Base-by-base conservation (phyloP, 2,113 vertebrate species). In the Chlorodrepanis virens region DNA sequence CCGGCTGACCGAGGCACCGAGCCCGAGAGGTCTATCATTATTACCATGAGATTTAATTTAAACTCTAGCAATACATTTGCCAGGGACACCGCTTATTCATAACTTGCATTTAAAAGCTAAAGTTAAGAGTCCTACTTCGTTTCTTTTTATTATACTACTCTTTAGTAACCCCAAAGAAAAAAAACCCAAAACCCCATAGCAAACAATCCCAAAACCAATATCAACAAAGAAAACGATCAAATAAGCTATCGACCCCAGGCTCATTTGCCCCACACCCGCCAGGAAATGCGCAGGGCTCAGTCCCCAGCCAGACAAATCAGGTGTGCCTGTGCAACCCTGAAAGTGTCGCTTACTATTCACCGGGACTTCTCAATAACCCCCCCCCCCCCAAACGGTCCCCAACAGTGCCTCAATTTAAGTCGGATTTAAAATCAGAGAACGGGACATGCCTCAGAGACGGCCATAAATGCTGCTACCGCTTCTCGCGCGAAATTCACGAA, bases 1-100 rank as follows among this genome's bases (percentile, higher is more conserved):
- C 63, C 33, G 39, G 45, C 37, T 93, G 64, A 82, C 35, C 4
- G 11, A 85, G 35, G 37, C 61, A 87, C 49, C 2, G 21, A 88
- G 85, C 83, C 92, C 18, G 2, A 93, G 39, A 80, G 29, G 56
- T 75, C 11, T n/a, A 91, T 87, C 72, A 71, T 92, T 89, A 87
- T 89, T 83, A 83, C 76, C 95, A 86, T 3, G 14, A 92, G 56
- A 83, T 83, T 95, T 92, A 90, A 93, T 90, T 94, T 87, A 70
- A 93, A n/a, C 29, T 70, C 68, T 54, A 35, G 40, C 83, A 81
- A 59, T 87, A 49, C 35, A 37, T 83, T 95, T 87, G 76, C 86
- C 86, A 83, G 50, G 42, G 53, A 63, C 63, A 63, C 20, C 1
- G 14, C 19, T 81, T 87, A 78, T 37, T 67, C 93, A 59, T 56